Conservation (phyloP, 2,113 vertebrate species). For the Oreochromis aureus region DNA sequence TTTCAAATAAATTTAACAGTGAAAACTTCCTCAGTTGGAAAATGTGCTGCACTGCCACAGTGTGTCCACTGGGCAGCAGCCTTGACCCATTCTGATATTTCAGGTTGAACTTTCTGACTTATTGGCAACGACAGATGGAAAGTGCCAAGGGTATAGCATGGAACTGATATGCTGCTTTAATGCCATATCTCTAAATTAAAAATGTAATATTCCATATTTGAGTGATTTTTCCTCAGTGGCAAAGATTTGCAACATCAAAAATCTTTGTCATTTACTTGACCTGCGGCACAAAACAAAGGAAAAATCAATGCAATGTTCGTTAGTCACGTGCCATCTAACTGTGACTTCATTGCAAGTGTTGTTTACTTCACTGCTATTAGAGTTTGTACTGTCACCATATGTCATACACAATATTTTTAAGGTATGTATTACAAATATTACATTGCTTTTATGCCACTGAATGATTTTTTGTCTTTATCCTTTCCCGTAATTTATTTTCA, state of each 20-base stretch:
- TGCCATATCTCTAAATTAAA: neutral
- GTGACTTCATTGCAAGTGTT: neutral
- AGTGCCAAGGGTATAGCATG: neutral
- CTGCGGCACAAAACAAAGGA: neutral
- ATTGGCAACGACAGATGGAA: neutral
- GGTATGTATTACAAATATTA: neutral
- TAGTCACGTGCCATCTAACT: neutral
- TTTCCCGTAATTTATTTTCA: neutral
- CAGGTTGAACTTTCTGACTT: neutral
- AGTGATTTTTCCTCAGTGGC: neutral
- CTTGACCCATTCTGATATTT: neutral
- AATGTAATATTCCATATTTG: neutral
- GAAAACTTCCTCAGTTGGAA: neutral
- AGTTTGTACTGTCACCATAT: neutral
- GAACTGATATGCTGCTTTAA: neutral
- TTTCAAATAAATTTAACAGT: neutral
- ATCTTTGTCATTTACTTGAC: neutral
- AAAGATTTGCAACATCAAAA: neutral
- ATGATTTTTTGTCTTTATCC: neutral
- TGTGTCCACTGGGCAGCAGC: constrained; percentile 9
- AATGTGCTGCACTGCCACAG: neutral
- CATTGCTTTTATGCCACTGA: too few relatives aligned
- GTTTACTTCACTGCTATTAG: neutral
- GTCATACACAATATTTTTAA: neutral
- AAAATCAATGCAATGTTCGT: neutral